These are phyloP conservation scores for Solea senegalensis DNA, from an alignment of 2,113 vertebrate species.

Conservation along the genomic window DNA sequence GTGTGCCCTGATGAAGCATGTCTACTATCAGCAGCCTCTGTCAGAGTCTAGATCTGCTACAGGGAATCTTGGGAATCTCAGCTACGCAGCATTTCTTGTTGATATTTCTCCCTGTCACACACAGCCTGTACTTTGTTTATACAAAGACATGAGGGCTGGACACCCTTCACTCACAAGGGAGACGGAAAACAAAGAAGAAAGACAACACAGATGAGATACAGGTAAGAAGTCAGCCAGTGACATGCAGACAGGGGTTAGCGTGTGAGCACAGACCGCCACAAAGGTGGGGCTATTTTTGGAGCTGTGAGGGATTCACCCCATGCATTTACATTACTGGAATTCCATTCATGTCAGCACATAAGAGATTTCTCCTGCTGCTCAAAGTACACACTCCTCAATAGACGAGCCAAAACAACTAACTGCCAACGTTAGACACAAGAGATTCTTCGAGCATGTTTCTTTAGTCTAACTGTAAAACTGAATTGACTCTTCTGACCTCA, in stretches of 20 bases:
- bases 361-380: conserved; percentile 52
- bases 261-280: conserved; percentile 65
- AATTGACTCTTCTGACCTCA: conserved; percentile 11
- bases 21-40: conserved; percentile 48
- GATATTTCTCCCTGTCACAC: conserved; percentile 52
- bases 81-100: conserved; percentile 53
- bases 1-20: conserved; percentile 48
- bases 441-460: conserved; percentile 41
- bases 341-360: conserved; percentile 69
- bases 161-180: conserved; percentile 63
- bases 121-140: conserved; percentile 71
- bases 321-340: conserved; percentile 71
- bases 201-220: conserved; percentile 68
- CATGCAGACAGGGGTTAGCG: conserved; percentile 72
- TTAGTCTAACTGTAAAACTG: background rate
- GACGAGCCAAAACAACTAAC: conserved; percentile 48
- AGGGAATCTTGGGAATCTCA: conserved; percentile 74
- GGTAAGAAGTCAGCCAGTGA: conserved; percentile 68
- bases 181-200: conserved; percentile 60
- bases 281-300: conserved; percentile 73
- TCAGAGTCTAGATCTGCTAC: conserved; percentile 55
- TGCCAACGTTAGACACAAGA: conserved; percentile 39
- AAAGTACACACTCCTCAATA: conserved; percentile 41
- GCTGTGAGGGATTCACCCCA: conserved; percentile 61
- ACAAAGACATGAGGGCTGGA: conserved; percentile 69